Conservation (phyloP, 2,888 invertebrate genomes). For the Odontocerum albicorne region DNA sequence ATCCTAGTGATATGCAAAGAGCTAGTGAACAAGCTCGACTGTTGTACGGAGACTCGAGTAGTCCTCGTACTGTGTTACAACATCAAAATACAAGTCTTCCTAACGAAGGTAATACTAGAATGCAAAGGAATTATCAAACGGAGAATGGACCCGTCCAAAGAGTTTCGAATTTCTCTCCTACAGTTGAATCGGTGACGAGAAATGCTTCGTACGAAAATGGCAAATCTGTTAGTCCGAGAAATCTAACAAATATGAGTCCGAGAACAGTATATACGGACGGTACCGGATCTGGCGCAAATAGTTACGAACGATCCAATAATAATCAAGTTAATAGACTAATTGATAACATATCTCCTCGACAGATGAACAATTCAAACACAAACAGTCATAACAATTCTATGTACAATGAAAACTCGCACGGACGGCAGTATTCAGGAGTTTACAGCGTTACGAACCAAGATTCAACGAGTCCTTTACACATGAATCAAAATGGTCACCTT, state of each 20-base stretch:
- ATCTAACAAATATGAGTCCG: conserved; percentile 48
- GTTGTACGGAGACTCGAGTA: conserved; percentile 32
- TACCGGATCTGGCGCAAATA: conserved; percentile 39
- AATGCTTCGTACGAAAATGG: conserved; percentile 44
- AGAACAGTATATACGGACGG: conserved; percentile 46
- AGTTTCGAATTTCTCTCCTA: conserved; percentile 31
- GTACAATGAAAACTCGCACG: conserved; percentile 25
- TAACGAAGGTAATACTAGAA: conserved; percentile 24
- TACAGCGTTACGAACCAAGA: conserved; percentile 34
- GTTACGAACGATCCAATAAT: conserved; percentile 42
- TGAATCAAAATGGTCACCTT: conserved; percentile 15
- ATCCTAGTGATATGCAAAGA: conserved; percentile 30
- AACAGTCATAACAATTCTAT: conserved; percentile 12
- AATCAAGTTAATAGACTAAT: conserved; percentile 30
- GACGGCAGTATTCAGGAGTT: conserved; percentile 34
- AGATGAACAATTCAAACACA: conserved; percentile 20
- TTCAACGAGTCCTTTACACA: conserved; percentile 12
- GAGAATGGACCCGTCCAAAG: conserved; percentile 24
- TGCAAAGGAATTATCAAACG: conserved; percentile 23
- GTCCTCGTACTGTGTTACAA: conserved; percentile 29
- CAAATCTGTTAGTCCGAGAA: conserved; percentile 48
- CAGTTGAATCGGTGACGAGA: conserved; percentile 27
- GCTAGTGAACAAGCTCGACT: conserved; percentile 30
- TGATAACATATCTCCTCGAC: conserved; percentile 30
- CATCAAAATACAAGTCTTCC: conserved; percentile 24